Base-by-base conservation (phyloP, 2,113 vertebrate genomes). In the Promerops cafer region DNA sequence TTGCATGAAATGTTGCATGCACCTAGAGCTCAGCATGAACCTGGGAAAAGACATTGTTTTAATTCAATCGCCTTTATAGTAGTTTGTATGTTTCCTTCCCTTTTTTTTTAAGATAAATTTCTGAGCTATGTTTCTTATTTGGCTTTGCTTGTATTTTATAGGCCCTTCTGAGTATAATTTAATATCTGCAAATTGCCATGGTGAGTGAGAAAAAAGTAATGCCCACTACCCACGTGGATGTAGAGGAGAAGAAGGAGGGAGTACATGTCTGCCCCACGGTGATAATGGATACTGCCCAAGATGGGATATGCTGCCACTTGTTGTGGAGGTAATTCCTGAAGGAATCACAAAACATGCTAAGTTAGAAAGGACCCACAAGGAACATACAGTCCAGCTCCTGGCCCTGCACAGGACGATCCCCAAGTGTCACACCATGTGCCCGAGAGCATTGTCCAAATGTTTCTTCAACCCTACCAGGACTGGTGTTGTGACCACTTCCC, bases 41-140 rank as follows among this genome's bases (percentile, higher is more conserved):
- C 80, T 83, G 70, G 24, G 76, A 69, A 91, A 96, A 96, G 90
- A 93, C 96, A 94, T 94, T 94, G 82, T 94, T 97, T 97, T 97
- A 96, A 96, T 97, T 95, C 96, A 72, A 45, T 49, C 90, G 52
- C 81, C 76, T 93, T 84, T 94, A 93, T 23, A 78, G 89, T 17
- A 75, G 50, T 54, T 85, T 50, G 26, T 30, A 91, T 74, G 9
- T 64, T 87, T 65, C 0, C 16, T 53, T 52, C 4, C 20, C 57
- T 49, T 78, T 75, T 83, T 79, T 90, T 90, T 80, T 5, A 83
- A 95, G 86, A 96, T 65, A 80, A 57, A 89, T 94, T 96, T 87
- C 69, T 61, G 49, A 84, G 76, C 68, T 83, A 33, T 94, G 91
- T 90, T 95, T 97, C 87, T 94, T 87, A 87, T 79, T 94, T 90